These are phyloP conservation scores for Montipora capitata DNA, from an alignment of 92 coral and sea anemone species.

Conservation along the genomic window DNA sequence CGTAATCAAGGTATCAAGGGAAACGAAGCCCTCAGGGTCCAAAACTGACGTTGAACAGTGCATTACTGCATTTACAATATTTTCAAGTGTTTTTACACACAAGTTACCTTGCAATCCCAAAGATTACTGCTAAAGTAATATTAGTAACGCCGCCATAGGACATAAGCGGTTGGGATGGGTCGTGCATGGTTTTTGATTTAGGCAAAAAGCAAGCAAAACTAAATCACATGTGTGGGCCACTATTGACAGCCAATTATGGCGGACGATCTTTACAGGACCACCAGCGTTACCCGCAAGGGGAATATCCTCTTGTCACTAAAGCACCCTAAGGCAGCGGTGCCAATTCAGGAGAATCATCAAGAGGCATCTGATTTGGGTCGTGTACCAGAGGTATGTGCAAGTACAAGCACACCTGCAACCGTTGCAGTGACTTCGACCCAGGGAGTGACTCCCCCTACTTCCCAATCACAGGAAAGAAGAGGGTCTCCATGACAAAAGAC, in stretches of 20 bases:
- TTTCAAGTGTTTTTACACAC: conserved; percentile 51
- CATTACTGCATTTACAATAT: conserved; percentile 57
- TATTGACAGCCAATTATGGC: conserved; percentile 54
- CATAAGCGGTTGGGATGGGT: conserved; percentile 67
- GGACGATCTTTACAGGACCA: conserved; percentile 47
- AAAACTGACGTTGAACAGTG: conserved; percentile 56
- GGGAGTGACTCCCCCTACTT: no score
- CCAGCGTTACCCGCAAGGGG: not conserved
- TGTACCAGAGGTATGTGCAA: no score
- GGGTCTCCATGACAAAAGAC: not conserved
- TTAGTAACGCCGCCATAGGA: conserved; percentile 58
- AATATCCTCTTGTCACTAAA: not conserved
- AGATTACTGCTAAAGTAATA: conserved; percentile 40
- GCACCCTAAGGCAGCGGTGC: no score
- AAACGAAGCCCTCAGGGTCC: not conserved
- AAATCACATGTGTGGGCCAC: conserved; percentile 46
- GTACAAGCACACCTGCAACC: no score
- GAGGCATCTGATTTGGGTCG: no score
- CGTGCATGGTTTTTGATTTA: conserved; percentile 38
- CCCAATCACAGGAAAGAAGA: not conserved
- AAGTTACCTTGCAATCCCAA: conserved; percentile 57
- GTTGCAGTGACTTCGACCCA: no score
- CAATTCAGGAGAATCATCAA: no score
- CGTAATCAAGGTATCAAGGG: conserved; percentile 47
- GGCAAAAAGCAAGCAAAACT: conserved; percentile 46